phyloP scores from a whole-genome alignment of 2,113 vertebrate genomes.

The Felis catus region DNA sequence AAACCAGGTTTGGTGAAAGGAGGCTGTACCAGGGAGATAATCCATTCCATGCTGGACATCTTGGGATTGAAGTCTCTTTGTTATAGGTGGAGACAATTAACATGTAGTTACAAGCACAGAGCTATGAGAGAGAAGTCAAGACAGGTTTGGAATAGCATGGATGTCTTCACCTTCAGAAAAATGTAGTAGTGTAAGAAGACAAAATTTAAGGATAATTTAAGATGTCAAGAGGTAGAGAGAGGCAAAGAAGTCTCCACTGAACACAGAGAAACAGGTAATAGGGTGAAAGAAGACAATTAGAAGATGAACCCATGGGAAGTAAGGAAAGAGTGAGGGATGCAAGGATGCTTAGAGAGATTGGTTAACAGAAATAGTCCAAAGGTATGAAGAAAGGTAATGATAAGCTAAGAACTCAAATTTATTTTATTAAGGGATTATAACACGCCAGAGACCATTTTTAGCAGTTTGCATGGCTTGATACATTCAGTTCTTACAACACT shows the following conservation, averaged over 20 bases:
- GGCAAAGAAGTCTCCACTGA: neutral
- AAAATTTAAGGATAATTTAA: neutral
- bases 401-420: neutral
- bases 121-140: neutral
- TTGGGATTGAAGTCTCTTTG: neutral
- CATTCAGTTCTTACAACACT: neutral
- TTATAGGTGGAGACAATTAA: neutral
- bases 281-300: neutral
- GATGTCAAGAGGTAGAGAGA: neutral
- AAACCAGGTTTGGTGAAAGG: neutral
- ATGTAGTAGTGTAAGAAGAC: neutral
- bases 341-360: neutral
- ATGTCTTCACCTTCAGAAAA: neutral
- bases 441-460: neutral
- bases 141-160: neutral
- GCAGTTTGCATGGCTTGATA: neutral
- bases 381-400: neutral
- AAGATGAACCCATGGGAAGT: neutral
- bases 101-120: neutral
- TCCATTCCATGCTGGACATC: accelerated
- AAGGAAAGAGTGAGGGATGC: neutral
- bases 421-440: neutral
- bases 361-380: neutral
- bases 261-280: neutral
- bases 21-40: neutral